Base-by-base conservation (phyloP, 2,888 invertebrate species). In the Drosophila mercatorum region DNA sequence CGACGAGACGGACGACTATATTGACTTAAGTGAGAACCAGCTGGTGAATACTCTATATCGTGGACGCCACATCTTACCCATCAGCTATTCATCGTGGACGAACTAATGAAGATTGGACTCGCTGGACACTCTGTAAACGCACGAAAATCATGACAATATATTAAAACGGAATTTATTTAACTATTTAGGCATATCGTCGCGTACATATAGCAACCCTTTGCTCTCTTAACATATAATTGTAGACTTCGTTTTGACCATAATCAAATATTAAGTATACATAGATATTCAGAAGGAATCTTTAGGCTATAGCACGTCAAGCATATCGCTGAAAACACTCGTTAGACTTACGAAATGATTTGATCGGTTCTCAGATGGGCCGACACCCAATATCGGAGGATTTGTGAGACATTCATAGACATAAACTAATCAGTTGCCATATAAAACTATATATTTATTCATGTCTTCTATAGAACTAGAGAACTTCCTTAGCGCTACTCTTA, bases 21-120 rank as follows among this genome's bases (percentile, higher is more conserved):
- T 89, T 41, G 93, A 93, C 72, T 91, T 91, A 58, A 92, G 91
- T 61, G 92, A 91, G 58, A 93, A 93, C 76, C 91, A 91, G 64
- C 80, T 93, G 68, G 74, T 88, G 10, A 86, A 84, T 59, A 81
- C 68, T 59, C 90, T 75, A 51, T 84, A 85, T 61, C 81, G 85
- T 49, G 66, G 78, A 17, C 80, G 83, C 31, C 78, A 78, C 47
- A 73, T 76, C 44, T 78, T 80, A 61, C 86, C 84, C 55, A 84
- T 81, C 49, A 76, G 84, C 57, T 88, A 83, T 62, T 84, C 83
- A 73, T 62, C 68, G 5, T 81, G 75, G 56, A 14, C 64, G 14
- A 75, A 70, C 57, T 88, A 78, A 56, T 22, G 56, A 6, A 26
- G 26, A 26, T 17, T 7, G 12, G 12, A 38, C 12, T 3, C 26